These are phyloP conservation scores for Acanthopagrus latus DNA, from an alignment of 2,797 vertebrate genomes.

Conservation along the genomic window DNA sequence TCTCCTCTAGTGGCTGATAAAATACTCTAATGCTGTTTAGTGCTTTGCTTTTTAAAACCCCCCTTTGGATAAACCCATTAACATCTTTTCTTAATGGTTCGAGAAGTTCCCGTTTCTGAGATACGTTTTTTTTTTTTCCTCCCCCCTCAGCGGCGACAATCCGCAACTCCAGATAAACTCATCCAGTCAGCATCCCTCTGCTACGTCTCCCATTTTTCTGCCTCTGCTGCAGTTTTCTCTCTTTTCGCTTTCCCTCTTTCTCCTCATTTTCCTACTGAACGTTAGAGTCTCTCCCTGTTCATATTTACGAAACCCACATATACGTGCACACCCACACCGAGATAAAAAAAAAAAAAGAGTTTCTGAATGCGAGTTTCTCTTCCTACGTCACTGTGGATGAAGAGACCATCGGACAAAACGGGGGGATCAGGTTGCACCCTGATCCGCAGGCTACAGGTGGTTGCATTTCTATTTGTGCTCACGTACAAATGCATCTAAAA, in stretches of 20 bases:
- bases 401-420: conserved; percentile 21
- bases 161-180: conserved; percentile 46
- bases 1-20: neutral
- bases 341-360: conserved; percentile 53
- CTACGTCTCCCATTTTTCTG: conserved; percentile 42
- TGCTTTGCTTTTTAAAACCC: neutral
- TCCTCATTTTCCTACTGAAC: conserved; percentile 2
- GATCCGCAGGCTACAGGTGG: conserved; percentile 73
- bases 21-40: neutral
- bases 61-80: neutral
- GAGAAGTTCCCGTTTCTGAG: conserved; percentile 18
- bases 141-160: neutral
- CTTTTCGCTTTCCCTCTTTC: conserved; percentile 24
- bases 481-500: neutral
- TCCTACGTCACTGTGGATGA: conserved; percentile 54
- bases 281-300: conserved; percentile 1
- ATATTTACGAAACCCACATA: conserved; percentile 9
- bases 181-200: conserved; percentile 54
- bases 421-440: conserved; percentile 4
- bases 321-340: conserved; percentile 18
- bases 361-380: conserved; percentile 43
- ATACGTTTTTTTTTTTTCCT: neutral
- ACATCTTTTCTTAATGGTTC: neutral
- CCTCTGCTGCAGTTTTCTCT: conserved; percentile 56
- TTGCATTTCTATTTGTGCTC: neutral